phyloP scores from a whole-genome alignment of 1,140 invertebrate genomes.

The Drosophila subobscura region DNA sequence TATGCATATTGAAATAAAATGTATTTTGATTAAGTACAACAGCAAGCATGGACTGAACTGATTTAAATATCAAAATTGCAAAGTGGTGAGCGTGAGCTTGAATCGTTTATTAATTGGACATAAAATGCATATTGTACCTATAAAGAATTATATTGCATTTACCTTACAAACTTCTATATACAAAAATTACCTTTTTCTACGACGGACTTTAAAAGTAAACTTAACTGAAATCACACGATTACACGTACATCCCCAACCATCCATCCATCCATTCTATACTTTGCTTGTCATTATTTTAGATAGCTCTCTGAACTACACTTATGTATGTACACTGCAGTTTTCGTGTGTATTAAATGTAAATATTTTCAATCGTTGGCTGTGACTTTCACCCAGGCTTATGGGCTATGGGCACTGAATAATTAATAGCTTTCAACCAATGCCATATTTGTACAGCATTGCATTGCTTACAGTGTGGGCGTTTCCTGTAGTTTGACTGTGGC shows the following conservation, averaged over 20 bases:
- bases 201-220: conserved; percentile 47
- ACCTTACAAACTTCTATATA: conserved; percentile 44
- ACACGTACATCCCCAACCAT: conserved; percentile 6
- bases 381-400: conserved; percentile 38
- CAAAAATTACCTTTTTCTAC: conserved; percentile 24
- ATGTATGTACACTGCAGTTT: conserved; percentile 49
- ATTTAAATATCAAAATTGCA: background rate
- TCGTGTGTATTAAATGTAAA: conserved; percentile 43
- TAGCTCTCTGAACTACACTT: conserved; percentile 40
- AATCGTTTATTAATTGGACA: conserved; percentile 51
- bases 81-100: conserved; percentile 31
- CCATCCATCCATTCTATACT: conserved; percentile 4
- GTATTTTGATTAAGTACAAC: conserved; percentile 12
- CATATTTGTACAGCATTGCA: background rate
- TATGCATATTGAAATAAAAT: conserved; percentile 13
- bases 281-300: conserved; percentile 51
- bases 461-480: conserved; percentile 33
- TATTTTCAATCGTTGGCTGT: conserved; percentile 53
- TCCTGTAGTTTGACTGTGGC: conserved; percentile 32
- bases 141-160: conserved; percentile 45
- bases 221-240: conserved; percentile 58
- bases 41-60: too few relatives aligned
- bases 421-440: conserved; percentile 3
- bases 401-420: conserved; percentile 38
- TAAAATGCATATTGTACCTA: conserved; percentile 61